Percentiles rank a stretch among this genome's conserved stretches.
Conservation (phyloP, 1,140 invertebrate genomes). For the Neodiprion virginianus region DNA sequence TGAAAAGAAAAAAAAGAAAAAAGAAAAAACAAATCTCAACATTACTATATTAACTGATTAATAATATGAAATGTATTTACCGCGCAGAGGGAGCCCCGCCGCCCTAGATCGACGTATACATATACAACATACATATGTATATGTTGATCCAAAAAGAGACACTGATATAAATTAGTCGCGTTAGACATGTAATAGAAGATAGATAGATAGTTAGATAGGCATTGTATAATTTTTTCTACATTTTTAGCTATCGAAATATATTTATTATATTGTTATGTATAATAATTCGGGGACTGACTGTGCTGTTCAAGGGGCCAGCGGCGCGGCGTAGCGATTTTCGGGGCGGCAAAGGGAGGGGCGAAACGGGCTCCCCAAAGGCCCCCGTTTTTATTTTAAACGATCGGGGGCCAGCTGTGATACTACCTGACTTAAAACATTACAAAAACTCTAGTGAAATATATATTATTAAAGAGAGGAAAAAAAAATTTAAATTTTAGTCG, state of each 20-base stretch:
- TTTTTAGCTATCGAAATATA: constrained; percentile 34
- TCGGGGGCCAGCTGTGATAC: constrained; percentile 58
- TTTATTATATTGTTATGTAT: neutral
- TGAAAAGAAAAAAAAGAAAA: constrained; percentile 16
- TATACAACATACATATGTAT: too few species aligned
- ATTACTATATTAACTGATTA: constrained; percentile 14
- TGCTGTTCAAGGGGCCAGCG: constrained; percentile 17
- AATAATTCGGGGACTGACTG: neutral
- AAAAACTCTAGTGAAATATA: neutral
- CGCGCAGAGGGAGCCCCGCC: constrained; percentile 38
- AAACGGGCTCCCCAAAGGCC: constrained; percentile 19
- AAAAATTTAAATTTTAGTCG: neutral
- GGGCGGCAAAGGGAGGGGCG: constrained; percentile 23
- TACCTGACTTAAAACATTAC: constrained; percentile 20
- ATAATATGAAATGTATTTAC: constrained; percentile 17
- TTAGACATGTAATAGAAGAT: constrained; percentile 14
- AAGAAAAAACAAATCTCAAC: constrained; percentile 8
- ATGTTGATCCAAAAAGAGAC: neutral
- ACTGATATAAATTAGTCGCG: constrained; percentile 19
- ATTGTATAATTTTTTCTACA: constrained; percentile 52
- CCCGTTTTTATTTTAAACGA: constrained; percentile 40
- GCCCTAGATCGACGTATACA: constrained; percentile 37
- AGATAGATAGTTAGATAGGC: constrained; percentile 26
- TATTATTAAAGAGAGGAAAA: neutral
- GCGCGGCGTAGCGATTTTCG: constrained; percentile 16